A percentile compares a stretch with the other conserved stretches of the same genome.
Evolutionary conservation across 2,113 vertebrate genomes (phyloP).

Genomic region (Halichoeres trimaculatus): DNA sequence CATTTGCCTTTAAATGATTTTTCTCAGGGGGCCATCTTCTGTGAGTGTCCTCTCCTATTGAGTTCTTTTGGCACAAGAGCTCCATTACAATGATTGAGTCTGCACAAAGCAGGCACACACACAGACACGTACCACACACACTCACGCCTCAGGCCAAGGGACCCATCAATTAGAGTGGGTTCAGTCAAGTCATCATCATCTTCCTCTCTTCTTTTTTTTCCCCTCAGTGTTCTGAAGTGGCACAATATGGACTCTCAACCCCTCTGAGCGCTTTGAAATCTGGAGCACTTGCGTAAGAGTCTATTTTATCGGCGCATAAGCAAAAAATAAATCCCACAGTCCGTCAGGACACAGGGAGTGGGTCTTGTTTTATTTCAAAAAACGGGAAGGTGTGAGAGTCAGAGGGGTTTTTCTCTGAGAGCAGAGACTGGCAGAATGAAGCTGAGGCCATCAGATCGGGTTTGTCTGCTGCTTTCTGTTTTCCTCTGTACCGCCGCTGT

Average conservation of each 20-base stretch:
- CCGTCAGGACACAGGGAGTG: neutral
- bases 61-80: slow-evolving; percentile 52
- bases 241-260: slow-evolving; percentile 52
- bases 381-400: slow-evolving; percentile 37
- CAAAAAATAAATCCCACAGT: slow-evolving; percentile 45
- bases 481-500: slow-evolving; percentile 29
- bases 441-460: slow-evolving; percentile 32
- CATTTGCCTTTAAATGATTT: slow-evolving; percentile 60
- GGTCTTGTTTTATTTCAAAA: slow-evolving; percentile 30
- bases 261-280: slow-evolving; percentile 54
- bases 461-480: slow-evolving; percentile 42
- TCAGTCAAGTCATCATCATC: slow-evolving; percentile 70
- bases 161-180: slow-evolving; percentile 73
- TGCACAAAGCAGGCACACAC: slow-evolving; percentile 24
- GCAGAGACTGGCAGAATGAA: slow-evolving; percentile 40
- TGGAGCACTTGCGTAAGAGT: slow-evolving; percentile 67
- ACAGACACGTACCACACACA: slow-evolving; percentile 11
- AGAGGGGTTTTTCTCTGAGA: slow-evolving; percentile 36
- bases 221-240: slow-evolving; percentile 50
- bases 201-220: slow-evolving; percentile 25
- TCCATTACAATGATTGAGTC: slow-evolving; percentile 67
- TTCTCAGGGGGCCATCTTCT: slow-evolving; percentile 54
- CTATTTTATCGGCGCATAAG: slow-evolving; percentile 33
- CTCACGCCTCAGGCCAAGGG: slow-evolving; percentile 41
- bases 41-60: slow-evolving; percentile 57